Evolutionary conservation across 2,113 vertebrate species (phyloP), one percentile per base, ranked within the genome.

Genomic region (Percina caprodes): DNA sequence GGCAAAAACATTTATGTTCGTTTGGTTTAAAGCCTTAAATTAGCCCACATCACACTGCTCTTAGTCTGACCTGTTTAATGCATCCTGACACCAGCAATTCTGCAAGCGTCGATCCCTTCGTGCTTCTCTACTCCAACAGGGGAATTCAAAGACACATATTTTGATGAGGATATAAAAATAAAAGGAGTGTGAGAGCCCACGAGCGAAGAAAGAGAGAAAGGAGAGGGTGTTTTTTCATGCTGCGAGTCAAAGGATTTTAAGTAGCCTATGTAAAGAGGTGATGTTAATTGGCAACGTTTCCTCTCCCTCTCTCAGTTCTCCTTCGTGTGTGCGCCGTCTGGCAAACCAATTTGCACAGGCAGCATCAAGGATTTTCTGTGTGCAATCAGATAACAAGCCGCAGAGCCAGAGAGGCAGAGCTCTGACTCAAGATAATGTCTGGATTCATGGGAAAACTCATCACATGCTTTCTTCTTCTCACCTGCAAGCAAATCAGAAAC

Each of bases 1-100:
- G 89, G 91, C 92, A 91, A 88, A 93, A 90, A 77, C 86, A 92
- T 93, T 91, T 91, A 91, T 72, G 88, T 86, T 86, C 24, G 35
- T 89, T 91, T 86, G 83, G 77, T 89, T 84, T 85, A 83, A 71
- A 65, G 76, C 77, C 73, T 85, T 86, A 85, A 92, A 92, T 91
- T 74, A 92, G 88, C 82, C 52, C 30, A 78, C 86, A 88, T 87
- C 73, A 30, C 55, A 8, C 69, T 15, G 83, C 79, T 87, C 81
- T 68, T 80, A 59, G 70, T 74, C 69, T 70, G 82, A 89, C 85
- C 88, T 86, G 80, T 82, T 86, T 90, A 91, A 93, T 88, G 82
- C 79, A 75, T 85, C 79, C 82, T 80, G 90, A 94, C 90, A 92
- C 85, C 55, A 77, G 86, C 62, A 49, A 68, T 83, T 74, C 89